A percentile compares a stretch with the other conserved stretches of the same genome.
phyloP scores from a whole-genome alignment of 2,888 invertebrate genomes.

The Strigamia transsilvanica region DNA sequence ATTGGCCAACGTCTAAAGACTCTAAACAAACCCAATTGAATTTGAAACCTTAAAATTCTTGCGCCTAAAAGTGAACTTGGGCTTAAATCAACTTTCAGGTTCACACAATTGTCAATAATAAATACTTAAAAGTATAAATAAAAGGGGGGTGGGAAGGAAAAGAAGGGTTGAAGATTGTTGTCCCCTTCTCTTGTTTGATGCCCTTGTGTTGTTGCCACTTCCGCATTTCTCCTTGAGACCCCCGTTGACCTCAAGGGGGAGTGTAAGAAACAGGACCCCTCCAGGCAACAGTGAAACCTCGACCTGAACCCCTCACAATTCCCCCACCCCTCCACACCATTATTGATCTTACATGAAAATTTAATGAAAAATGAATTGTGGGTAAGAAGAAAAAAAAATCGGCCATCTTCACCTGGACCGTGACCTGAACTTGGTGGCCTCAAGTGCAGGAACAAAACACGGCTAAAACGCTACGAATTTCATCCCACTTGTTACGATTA shows the following conservation, averaged over 20 bases:
- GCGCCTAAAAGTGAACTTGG: background rate
- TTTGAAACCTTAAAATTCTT: background rate
- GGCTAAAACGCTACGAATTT: background rate
- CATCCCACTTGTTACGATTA: conserved; percentile 25
- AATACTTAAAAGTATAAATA: conserved; percentile 14
- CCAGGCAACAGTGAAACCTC: conserved; percentile 22
- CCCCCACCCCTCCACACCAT: background rate
- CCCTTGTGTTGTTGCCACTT: conserved; percentile 26
- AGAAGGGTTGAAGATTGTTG: conserved; percentile 21
- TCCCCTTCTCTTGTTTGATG: conserved; percentile 7
- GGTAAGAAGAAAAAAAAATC: background rate
- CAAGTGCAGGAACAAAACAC: conserved; percentile 28
- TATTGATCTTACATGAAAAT: conserved; percentile 7
- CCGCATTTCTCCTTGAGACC: conserved; percentile 40
- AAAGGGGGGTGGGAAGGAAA: background rate
- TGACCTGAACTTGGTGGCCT: conserved; percentile 47
- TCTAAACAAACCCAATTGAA: too few species aligned
- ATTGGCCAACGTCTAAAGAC: background rate
- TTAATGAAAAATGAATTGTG: conserved; percentile 26
- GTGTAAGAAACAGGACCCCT: conserved; percentile 39
- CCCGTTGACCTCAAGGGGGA: conserved; percentile 27
- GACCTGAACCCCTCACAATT: background rate
- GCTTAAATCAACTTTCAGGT: background rate
- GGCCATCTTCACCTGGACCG: conserved; percentile 33
- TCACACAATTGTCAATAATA: conserved; percentile 4